These are phyloP conservation scores for Kryphioiulus occultus DNA, from an alignment of 2,888 invertebrate species.

Conservation along the genomic window DNA sequence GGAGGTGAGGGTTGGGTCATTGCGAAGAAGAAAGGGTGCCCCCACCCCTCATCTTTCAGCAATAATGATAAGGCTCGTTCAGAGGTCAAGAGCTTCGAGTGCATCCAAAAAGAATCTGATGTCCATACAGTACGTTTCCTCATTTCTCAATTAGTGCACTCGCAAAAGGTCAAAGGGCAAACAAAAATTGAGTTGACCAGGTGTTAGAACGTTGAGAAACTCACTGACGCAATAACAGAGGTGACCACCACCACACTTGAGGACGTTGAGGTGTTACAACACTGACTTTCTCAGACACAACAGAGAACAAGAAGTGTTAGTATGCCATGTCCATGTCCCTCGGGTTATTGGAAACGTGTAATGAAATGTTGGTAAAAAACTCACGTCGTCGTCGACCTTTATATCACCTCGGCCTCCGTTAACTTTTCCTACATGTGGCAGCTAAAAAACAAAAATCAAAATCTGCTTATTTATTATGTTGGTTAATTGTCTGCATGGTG, in stretches of 20 bases:
- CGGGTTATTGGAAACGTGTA: not conserved
- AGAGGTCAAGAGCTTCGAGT: not conserved
- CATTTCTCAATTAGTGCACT: too few relatives aligned
- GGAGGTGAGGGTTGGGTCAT: constrained; percentile 31
- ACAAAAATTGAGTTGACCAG: not conserved
- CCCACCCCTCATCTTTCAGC: not conserved
- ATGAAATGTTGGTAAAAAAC: not conserved
- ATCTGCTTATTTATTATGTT: not conserved
- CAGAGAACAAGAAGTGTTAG: not conserved
- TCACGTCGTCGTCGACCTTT: constrained; percentile 20
- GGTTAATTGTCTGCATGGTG: not conserved
- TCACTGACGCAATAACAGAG: not conserved
- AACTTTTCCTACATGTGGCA: constrained; percentile 4
- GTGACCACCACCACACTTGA: not conserved
- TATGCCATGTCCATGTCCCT: not conserved
- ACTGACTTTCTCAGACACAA: not conserved
- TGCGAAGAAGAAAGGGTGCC: constrained; percentile 35
- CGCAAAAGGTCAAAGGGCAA: not conserved
- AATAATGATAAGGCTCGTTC: not conserved
- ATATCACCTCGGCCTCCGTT: constrained; percentile 31
- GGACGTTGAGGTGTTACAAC: too few relatives aligned
- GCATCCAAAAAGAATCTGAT: not conserved
- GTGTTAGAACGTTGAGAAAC: too few relatives aligned
- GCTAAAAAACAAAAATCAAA: not conserved
- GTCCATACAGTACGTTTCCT: not conserved